A percentile compares a stretch with the other conserved stretches of the same genome.
Evolutionary conservation across 2,797 vertebrate genomes (phyloP).

Genomic region (Sitta carolinensis): DNA sequence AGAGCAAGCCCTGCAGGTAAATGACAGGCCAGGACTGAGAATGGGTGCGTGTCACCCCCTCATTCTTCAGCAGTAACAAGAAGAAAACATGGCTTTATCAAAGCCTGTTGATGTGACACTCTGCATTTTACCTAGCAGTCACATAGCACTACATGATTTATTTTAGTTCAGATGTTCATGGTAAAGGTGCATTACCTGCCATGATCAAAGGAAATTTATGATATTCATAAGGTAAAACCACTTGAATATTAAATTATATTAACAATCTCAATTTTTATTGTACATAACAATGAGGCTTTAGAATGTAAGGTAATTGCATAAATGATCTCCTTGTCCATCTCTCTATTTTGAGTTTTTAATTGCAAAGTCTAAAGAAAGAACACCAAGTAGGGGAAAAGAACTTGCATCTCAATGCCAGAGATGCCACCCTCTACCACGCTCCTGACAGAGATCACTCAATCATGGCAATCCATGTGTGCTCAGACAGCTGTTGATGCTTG

Average conservation of each 20-base stretch:
- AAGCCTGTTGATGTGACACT: background rate
- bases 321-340: background rate
- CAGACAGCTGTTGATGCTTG: conserved; percentile 3
- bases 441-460: background rate
- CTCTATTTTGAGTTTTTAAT: background rate
- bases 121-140: background rate
- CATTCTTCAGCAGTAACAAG: background rate
- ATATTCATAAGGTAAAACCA: background rate
- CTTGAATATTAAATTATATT: background rate
- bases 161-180: background rate
- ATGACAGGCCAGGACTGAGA: background rate
- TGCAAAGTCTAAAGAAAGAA: background rate
- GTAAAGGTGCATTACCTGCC: background rate
- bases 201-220: background rate
- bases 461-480: background rate
- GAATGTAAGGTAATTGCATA: background rate
- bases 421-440: background rate
- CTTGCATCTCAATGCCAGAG: background rate
- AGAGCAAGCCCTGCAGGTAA: background rate
- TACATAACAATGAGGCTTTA: background rate
- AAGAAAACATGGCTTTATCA: background rate
- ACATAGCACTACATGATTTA: background rate
- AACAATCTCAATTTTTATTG: background rate
- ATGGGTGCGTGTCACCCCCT: background rate
- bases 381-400: background rate